phyloP scores from a whole-genome alignment of 1,140 invertebrate genomes.

The Chironomus striatipennis region DNA sequence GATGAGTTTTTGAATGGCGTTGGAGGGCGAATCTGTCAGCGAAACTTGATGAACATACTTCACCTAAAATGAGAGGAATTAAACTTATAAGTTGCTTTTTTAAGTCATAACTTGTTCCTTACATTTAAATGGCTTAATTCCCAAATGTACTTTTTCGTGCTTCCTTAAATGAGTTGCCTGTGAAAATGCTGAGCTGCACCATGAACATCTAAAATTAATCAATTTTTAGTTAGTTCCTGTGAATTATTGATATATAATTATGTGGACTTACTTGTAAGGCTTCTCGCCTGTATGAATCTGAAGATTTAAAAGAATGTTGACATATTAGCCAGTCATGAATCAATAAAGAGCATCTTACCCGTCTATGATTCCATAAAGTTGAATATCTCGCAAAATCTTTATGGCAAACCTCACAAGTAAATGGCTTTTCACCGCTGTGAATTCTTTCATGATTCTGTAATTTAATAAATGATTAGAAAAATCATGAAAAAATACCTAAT shows the following conservation, averaged over 20 bases:
- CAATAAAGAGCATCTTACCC: neutral
- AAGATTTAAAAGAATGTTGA: neutral
- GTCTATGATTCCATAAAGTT: neutral
- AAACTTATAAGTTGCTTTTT: too few species aligned
- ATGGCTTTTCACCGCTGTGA: neutral
- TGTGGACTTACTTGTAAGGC: neutral
- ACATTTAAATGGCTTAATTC: neutral
- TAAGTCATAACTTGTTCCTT: neutral
- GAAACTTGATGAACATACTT: neutral
- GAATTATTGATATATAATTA: neutral
- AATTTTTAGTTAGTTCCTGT: neutral
- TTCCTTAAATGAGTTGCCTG: conserved; percentile 11
- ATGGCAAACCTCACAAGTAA: neutral
- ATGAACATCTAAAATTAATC: neutral
- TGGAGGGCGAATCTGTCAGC: neutral
- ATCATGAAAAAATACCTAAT: neutral
- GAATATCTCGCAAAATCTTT: conserved; percentile 16
- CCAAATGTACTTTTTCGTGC: neutral
- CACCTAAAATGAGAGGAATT: neutral
- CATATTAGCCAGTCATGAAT: neutral
- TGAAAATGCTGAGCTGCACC: neutral
- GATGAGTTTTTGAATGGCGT: neutral
- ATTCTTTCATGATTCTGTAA: neutral
- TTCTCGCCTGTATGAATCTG: neutral
- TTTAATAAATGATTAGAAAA: neutral